Conservation (phyloP, 2,888 invertebrate genomes). For the Conops quadrifasciatus region DNA sequence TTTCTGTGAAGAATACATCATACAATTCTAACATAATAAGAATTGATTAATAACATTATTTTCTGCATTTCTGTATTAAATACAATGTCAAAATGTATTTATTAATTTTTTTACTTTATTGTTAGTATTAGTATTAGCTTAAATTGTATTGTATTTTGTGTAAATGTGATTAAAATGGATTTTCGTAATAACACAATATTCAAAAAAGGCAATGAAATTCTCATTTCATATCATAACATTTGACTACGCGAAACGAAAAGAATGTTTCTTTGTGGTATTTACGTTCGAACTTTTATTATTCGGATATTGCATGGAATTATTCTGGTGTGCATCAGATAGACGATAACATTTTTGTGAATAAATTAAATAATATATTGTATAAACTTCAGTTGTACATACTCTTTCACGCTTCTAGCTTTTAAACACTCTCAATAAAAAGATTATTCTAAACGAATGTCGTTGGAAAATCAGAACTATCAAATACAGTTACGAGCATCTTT, state of each 20-base stretch:
- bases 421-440: constrained; percentile 18
- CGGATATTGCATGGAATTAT: background rate
- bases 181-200: constrained; percentile 28
- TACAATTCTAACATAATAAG: constrained; percentile 26
- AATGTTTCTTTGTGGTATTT: background rate
- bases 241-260: constrained; percentile 18
- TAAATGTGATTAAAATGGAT: constrained; percentile 22
- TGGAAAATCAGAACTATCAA: constrained; percentile 11
- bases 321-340: background rate
- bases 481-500: constrained; percentile 12
- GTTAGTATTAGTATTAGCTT: constrained; percentile 25
- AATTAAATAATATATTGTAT: background rate
- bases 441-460: constrained; percentile 5
- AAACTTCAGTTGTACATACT: background rate
- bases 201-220: constrained; percentile 16
- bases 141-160: constrained; percentile 25
- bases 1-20: constrained; percentile 21
- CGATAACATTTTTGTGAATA: no score
- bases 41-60: background rate
- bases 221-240: constrained; percentile 27
- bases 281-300: background rate
- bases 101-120: constrained; percentile 18
- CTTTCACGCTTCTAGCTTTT: background rate
- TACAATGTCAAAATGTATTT: background rate
- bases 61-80: background rate